Evolutionary conservation across 2,113 vertebrate species (phyloP), one percentile per base, ranked within the genome.

Genomic region (Mesitornis unicolor): DNA sequence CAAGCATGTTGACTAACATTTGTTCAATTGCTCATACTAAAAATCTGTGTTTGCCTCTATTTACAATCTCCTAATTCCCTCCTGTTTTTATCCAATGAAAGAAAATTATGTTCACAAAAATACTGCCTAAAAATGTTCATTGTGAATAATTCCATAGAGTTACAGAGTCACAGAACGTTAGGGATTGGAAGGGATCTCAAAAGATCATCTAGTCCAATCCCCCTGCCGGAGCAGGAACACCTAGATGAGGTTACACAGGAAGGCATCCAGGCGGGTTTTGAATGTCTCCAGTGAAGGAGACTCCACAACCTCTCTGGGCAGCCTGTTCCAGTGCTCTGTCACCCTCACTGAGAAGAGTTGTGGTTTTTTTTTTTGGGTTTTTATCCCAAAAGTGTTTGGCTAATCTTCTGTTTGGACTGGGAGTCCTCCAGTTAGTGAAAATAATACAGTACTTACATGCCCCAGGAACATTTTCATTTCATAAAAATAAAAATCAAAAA

Each of bases 391-490:
- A 79, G 31, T 56, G 35, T 75, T 89, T 82, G 73, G 56, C 51
- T 91, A 77, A 84, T 84, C 33, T 93, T 79, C 38, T 87, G 25
- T 94, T 89, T 96, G 36, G 36, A 50, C 50, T 95, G 87, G 50
- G 87, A 96, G 8, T 64, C 25, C 29, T 97, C 74, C 70, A 82
- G 36, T 50, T 42, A 87, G 8, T 87, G 65, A 92, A 89, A 95
- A 89, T 77, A 97, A 84, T 82, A 68, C 35, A 43, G 61, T 28
- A 51, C 47, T 82, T 89, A 51, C 25, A 70, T 71, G 40, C 5
- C 25, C 24, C 24, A 50, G 56, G 54, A 92, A 85, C 24, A 70
- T 47, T 85, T 87, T 88, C 0, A 1, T 74, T 90, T 77, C 53
- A 90, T 93, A 77, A 77, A 90, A 93, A 77, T 57, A 50, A 45